These are phyloP conservation scores for Pseudoatta argentina DNA, from an alignment of 1,140 invertebrate species.

Conservation along the genomic window DNA sequence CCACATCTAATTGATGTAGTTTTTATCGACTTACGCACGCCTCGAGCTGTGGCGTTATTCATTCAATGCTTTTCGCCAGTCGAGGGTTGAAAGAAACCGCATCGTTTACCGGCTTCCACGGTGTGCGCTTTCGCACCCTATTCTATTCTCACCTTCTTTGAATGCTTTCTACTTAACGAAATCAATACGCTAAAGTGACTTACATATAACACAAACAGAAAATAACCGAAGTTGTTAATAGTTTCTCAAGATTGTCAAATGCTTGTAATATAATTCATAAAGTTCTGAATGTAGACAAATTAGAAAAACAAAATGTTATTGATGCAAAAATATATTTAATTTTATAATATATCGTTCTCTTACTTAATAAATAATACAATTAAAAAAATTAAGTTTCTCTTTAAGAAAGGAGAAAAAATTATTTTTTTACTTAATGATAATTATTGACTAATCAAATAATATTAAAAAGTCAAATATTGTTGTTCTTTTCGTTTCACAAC, in stretches of 20 bases:
- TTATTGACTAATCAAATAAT: no score
- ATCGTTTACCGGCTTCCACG: slow-evolving; percentile 81
- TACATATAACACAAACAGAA: slow-evolving; percentile 33
- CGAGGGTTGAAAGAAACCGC: slow-evolving; percentile 83
- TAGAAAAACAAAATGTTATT: background rate
- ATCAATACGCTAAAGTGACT: slow-evolving; percentile 78
- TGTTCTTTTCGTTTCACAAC: no score
- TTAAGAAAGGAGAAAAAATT: no score
- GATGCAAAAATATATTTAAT: slow-evolving; percentile 5
- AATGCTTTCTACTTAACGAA: slow-evolving; percentile 76
- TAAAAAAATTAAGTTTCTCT: no score
- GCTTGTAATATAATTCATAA: background rate
- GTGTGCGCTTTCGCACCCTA: slow-evolving; percentile 77
- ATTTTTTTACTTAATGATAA: no score
- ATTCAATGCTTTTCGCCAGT: slow-evolving; percentile 79
- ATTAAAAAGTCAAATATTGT: no score
- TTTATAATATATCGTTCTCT: background rate
- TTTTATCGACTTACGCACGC: slow-evolving; percentile 83
- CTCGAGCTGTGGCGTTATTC: slow-evolving; percentile 81
- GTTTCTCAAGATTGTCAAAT: slow-evolving; percentile 1
- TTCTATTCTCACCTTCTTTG: slow-evolving; percentile 72
- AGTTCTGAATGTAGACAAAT: background rate
- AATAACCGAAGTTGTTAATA: slow-evolving; percentile 37
- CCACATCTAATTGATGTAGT: slow-evolving; percentile 83
- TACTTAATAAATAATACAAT: no score